Conservation (phyloP, 1,140 invertebrate genomes). For the Pissodes strobi region DNA sequence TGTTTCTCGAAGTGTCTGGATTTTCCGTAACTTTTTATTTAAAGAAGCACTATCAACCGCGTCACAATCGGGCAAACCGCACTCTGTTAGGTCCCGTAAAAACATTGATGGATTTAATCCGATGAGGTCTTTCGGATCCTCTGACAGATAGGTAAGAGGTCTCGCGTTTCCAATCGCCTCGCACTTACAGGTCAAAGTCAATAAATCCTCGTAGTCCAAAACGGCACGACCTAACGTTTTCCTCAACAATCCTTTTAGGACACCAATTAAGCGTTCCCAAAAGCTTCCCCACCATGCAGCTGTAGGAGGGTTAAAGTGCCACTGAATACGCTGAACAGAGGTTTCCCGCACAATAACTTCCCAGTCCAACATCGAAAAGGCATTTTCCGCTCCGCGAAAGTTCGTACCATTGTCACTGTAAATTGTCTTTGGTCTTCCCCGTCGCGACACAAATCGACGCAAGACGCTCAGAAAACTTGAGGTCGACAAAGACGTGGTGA, state of each 20-base stretch:
- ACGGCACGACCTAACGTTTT: constrained; percentile 41
- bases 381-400: constrained; percentile 41
- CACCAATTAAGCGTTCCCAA: too few relatives aligned
- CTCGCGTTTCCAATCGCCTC: constrained; percentile 50
- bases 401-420: constrained; percentile 54
- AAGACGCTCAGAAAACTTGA: constrained; percentile 48
- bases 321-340: constrained; percentile 39
- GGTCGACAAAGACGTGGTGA: constrained; percentile 45
- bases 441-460: constrained; percentile 45
- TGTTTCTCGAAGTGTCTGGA: constrained; percentile 11
- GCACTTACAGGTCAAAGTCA: constrained; percentile 28
- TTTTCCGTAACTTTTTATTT: neutral
- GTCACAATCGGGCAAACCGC: constrained; percentile 18
- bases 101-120: constrained; percentile 28
- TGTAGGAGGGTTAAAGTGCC: constrained; percentile 53
- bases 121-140: constrained; percentile 37
- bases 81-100: constrained; percentile 23
- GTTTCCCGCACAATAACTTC: too few relatives aligned
- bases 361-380: constrained; percentile 43
- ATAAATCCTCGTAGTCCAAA: constrained; percentile 47
- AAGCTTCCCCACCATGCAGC: constrained; percentile 52
- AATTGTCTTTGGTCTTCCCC: constrained; percentile 35
- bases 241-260: constrained; percentile 48
- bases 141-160: constrained; percentile 51
- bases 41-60: neutral